A percentile compares a stretch with the other conserved stretches of the same genome.
These are phyloP conservation scores for Agrilus cyanescens DNA, from an alignment of 2,888 invertebrate species.

Conservation along the genomic window DNA sequence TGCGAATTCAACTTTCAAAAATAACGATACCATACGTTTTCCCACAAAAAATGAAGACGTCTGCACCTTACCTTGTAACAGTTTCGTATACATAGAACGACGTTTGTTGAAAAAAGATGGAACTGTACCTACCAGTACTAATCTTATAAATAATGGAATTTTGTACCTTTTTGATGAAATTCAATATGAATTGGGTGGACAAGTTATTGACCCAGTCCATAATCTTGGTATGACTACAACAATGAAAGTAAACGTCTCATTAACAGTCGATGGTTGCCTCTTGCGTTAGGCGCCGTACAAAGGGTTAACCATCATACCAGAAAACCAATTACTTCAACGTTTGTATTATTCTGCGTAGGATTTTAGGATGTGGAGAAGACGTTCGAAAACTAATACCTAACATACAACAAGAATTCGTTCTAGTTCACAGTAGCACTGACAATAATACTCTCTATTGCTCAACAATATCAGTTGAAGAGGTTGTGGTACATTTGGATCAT, in stretches of 20 bases:
- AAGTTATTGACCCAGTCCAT: slow-evolving; percentile 20
- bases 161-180: slow-evolving; percentile 2
- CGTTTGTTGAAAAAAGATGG: neutral
- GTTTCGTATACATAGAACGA: slow-evolving; percentile 1
- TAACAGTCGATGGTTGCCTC: slow-evolving; percentile 18
- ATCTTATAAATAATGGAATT: slow-evolving; percentile 1
- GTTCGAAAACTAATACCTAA: slow-evolving; percentile 12
- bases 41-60: slow-evolving; percentile 5
- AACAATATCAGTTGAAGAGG: slow-evolving; percentile 1
- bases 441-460: slow-evolving; percentile 7
- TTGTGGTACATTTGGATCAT: neutral
- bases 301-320: no score
- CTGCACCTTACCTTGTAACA: neutral
- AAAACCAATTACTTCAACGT: neutral
- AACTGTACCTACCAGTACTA: neutral
- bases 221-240: slow-evolving; percentile 25
- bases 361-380: slow-evolving; percentile 2
- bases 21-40: slow-evolving; percentile 8
- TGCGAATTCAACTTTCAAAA: slow-evolving; percentile 5
- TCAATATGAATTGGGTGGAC: slow-evolving; percentile 1
- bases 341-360: neutral
- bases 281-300: neutral
- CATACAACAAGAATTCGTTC: slow-evolving; percentile 12
- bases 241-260: slow-evolving; percentile 18
- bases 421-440: slow-evolving; percentile 10